Evolutionary conservation across 1,140 invertebrate species (phyloP).

Genomic region (Drosophila kikkawai): DNA sequence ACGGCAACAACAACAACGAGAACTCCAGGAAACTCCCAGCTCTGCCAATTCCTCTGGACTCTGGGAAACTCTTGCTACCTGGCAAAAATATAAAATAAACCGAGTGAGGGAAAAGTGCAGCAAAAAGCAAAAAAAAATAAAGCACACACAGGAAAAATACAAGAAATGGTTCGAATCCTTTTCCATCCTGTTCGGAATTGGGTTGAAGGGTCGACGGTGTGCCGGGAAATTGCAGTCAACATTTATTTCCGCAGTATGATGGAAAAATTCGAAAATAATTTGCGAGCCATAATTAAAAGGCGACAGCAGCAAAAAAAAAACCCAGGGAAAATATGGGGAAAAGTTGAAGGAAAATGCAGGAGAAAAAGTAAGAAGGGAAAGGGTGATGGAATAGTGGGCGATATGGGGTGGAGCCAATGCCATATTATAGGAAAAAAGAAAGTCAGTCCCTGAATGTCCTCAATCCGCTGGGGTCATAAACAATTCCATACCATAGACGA

Average conservation of each 20-base stretch:
- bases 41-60: slow-evolving; percentile 51
- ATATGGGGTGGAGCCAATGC: slow-evolving; percentile 14
- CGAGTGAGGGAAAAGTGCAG: slow-evolving; percentile 11
- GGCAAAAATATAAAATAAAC: slow-evolving; percentile 48
- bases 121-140: slow-evolving; percentile 19
- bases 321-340: slow-evolving; percentile 41
- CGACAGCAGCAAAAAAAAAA: slow-evolving; percentile 51
- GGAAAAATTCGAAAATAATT: slow-evolving; percentile 83
- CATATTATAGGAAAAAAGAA: slow-evolving; percentile 9
- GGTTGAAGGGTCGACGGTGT: slow-evolving; percentile 11
- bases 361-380: slow-evolving; percentile 18
- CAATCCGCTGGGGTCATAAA: slow-evolving; percentile 70
- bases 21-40: slow-evolving; percentile 25
- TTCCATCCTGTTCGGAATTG: slow-evolving; percentile 73
- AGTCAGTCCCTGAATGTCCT: slow-evolving; percentile 46
- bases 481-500: slow-evolving; percentile 73
- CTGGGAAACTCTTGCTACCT: slow-evolving; percentile 55
- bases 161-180: slow-evolving; percentile 76
- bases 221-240: slow-evolving; percentile 76
- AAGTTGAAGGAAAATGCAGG: slow-evolving; percentile 42
- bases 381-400: slow-evolving; percentile 26
- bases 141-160: slow-evolving; percentile 48
- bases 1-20: slow-evolving; percentile 36
- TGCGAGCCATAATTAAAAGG: slow-evolving; percentile 81
- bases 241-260: slow-evolving; percentile 81